Evolutionary conservation across 2,113 vertebrate genomes (phyloP).

Genomic region (Calcarius ornatus): DNA sequence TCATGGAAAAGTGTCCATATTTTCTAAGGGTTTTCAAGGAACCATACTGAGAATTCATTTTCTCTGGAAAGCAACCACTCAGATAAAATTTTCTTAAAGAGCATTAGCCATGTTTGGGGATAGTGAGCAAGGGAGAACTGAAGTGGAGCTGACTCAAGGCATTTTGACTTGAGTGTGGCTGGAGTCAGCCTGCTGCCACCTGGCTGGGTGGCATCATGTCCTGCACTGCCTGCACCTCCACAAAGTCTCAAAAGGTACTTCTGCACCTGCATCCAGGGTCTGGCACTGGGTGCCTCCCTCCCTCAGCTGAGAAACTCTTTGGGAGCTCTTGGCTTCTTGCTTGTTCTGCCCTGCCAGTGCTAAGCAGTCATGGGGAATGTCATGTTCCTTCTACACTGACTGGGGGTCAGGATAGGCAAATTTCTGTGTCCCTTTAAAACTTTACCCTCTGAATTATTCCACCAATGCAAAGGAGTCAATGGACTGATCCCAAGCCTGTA

Average conservation of each 20-base stretch:
- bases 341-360: fast-evolving
- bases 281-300: not conserved
- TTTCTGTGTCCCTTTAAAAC: not conserved
- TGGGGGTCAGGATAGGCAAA: not conserved
- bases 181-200: not conserved
- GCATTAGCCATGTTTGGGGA: not conserved
- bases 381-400: not conserved
- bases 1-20: fast-evolving
- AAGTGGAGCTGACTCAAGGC: not conserved
- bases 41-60: not conserved
- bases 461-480: not conserved
- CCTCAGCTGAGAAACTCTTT: not conserved
- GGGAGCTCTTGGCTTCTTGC: not conserved
- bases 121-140: not conserved
- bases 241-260: fast-evolving
- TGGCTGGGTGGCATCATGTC: not conserved
- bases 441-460: not conserved
- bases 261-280: not conserved
- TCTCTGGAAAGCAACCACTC: not conserved
- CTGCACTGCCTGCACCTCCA: not conserved
- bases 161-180: not conserved
- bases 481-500: conserved; percentile 22
- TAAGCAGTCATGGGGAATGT: fast-evolving
- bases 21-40: not conserved
- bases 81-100: not conserved